Evolutionary conservation across 2,888 invertebrate species (phyloP).

Genomic region (Eupithecia centaureata): DNA sequence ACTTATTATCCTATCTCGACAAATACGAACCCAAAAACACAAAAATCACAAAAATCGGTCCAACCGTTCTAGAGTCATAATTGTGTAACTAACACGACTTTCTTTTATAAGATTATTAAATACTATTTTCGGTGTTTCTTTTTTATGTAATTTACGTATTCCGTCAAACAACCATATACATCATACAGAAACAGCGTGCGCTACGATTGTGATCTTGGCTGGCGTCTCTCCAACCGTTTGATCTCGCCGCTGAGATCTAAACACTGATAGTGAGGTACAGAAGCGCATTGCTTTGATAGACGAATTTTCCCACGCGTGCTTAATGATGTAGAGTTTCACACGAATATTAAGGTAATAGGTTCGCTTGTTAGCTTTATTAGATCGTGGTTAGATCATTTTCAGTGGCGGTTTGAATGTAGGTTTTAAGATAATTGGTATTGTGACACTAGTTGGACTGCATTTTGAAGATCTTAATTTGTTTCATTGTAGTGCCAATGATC

Average conservation of each 20-base stretch:
- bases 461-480: too few species aligned
- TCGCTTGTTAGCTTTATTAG: slow-evolving; percentile 5
- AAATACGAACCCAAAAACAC: too few species aligned
- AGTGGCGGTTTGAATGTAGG: not conserved
- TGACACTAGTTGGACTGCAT: too few species aligned
- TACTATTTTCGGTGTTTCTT: too few species aligned
- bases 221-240: slow-evolving; percentile 27
- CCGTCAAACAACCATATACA: slow-evolving; percentile 12
- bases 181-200: slow-evolving; percentile 17
- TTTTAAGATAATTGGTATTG: not conserved
- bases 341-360: not conserved
- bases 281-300: not conserved
- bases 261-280: not conserved
- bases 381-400: not conserved
- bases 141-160: not conserved
- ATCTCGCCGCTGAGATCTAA: slow-evolving; percentile 23
- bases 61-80: too few species aligned
- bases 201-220: slow-evolving; percentile 11
- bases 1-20: too few species aligned
- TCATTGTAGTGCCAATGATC: too few species aligned
- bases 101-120: too few species aligned
- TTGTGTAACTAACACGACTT: too few species aligned
- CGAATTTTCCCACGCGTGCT: not conserved
- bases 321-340: not conserved
- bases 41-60: too few species aligned